phyloP scores from a whole-genome alignment of 2,113 vertebrate species.

The Polyodon spathula region DNA sequence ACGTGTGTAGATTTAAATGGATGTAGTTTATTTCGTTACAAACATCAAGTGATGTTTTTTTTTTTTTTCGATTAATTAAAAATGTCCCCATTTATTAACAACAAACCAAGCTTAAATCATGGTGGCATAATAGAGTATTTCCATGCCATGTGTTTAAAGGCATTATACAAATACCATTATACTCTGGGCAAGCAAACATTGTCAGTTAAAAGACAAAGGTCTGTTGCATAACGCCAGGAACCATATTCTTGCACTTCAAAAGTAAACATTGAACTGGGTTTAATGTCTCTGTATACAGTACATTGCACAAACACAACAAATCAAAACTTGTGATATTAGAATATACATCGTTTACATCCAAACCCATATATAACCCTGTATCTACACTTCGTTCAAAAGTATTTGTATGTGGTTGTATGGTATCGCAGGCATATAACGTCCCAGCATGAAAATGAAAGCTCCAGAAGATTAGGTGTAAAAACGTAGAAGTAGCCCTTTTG shows the following conservation, averaged over 20 bases:
- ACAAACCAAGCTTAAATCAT: too few species aligned
- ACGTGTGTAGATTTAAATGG: too few species aligned
- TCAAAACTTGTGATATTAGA: neutral
- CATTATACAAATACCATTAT: neutral
- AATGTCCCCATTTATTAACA: too few species aligned
- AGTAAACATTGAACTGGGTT: neutral
- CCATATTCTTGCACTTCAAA: neutral
- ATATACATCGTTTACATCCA: neutral
- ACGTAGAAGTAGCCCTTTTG: neutral
- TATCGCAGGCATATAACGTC: neutral
- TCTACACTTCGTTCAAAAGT: neutral
- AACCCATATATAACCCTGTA: neutral
- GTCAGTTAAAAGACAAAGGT: neutral
- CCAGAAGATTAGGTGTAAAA: neutral
- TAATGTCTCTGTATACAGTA: conserved; percentile 2
- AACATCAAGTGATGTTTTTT: too few species aligned
- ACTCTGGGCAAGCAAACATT: neutral
- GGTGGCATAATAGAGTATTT: too few species aligned
- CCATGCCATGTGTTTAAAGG: too few species aligned
- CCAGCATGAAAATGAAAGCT: neutral
- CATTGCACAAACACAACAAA: neutral
- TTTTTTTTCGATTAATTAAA: too few species aligned
- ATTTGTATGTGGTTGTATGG: neutral
- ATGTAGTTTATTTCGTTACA: too few species aligned
- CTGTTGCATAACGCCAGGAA: neutral